Base-by-base conservation (phyloP, 2,888 invertebrate species). In the Poecilobothrus nobilitatus region DNA sequence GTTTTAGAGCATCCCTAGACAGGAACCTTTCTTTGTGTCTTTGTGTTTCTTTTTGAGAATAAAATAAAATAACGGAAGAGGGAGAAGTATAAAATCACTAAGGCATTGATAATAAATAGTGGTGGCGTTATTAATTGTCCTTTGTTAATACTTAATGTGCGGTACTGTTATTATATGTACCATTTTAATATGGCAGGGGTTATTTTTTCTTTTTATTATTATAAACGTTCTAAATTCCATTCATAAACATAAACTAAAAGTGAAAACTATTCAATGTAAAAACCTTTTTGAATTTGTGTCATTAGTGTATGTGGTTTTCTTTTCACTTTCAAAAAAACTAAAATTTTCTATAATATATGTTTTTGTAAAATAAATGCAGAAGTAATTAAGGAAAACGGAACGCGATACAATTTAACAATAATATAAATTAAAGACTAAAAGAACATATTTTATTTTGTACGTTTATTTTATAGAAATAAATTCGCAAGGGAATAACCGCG, bases 401-500 rank as follows among this genome's bases (percentile, higher is more conserved):
- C 15, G 53, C 53, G 53, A 53, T 18, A n/a, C 53, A 12, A 53
- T 53, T 53, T 27, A 53, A 53, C 53, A 18, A 53, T 18, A n/a
- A n/a, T n/a, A n/a, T n/a, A 53, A 53, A 53, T 53, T 12, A 53
- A 41, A 41, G 41, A 41, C 5, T 12, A 41, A 15, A n/a, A 53
- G 53, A 53, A 53, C 9, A 53, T 6, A 53, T 18, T 18, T n/a
- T 12, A 53, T 18, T 15, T 12, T 18, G 15, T 18, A 53, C n/a
- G 53, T 53, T 15, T 18, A 53, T 53, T 18, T 6, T 53, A 41
- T 53, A 18, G 9, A 53, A 15, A 27, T 27, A n/a, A 53, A 53
- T 53, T 53, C 53, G 53, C 53, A 53, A 53, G 53, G 53, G 53
- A 53, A 53, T 53, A 53, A 6, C 53, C 53, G 53, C 53, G 53